Evolutionary conservation across 2,113 vertebrate genomes (phyloP).

Genomic region (Syngnathus floridae): DNA sequence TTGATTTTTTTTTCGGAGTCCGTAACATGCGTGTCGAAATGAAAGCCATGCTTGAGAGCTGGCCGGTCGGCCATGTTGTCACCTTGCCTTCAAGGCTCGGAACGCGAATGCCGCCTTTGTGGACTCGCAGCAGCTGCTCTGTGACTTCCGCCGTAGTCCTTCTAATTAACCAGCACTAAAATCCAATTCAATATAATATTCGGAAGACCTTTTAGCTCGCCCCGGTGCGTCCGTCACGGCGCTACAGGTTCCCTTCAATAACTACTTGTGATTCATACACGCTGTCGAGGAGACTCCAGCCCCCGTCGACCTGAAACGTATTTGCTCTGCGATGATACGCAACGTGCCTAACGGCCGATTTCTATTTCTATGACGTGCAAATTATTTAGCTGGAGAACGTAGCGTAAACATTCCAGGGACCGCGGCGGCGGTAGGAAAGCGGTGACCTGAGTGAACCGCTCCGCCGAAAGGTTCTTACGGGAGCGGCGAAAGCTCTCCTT

Average conservation of each 20-base stretch:
- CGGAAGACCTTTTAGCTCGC: conserved; percentile 48
- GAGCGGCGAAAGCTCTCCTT: conserved; percentile 69
- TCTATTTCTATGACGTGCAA: conserved; percentile 13
- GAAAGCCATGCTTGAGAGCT: conserved; percentile 20
- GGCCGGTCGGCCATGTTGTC: conserved; percentile 37
- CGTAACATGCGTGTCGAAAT: conserved; percentile 34
- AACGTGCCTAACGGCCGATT: not conserved
- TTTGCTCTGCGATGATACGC: conserved; percentile 25
- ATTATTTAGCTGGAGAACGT: conserved; percentile 11
- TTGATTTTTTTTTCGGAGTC: conserved; percentile 30
- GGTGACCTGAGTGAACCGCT: conserved; percentile 54
- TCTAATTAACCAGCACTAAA: conserved; percentile 52
- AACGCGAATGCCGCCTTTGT: conserved; percentile 55
- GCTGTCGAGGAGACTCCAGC: conserved; percentile 33
- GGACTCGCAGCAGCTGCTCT: conserved; percentile 56
- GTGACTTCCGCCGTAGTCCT: conserved; percentile 50
- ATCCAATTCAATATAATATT: conserved; percentile 36
- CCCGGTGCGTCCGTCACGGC: conserved; percentile 46
- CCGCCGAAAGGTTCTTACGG: conserved; percentile 67
- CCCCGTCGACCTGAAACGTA: conserved; percentile 27
- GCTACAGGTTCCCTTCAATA: conserved; percentile 38
- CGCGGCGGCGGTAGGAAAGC: conserved; percentile 13
- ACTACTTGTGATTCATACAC: conserved; percentile 33
- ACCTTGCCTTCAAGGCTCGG: conserved; percentile 48
- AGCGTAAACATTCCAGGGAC: conserved; percentile 37